Percentiles rank a stretch among this genome's conserved stretches.
Evolutionary conservation across 2,113 vertebrate species (phyloP).

Genomic region (Gobiocypris rarus): DNA sequence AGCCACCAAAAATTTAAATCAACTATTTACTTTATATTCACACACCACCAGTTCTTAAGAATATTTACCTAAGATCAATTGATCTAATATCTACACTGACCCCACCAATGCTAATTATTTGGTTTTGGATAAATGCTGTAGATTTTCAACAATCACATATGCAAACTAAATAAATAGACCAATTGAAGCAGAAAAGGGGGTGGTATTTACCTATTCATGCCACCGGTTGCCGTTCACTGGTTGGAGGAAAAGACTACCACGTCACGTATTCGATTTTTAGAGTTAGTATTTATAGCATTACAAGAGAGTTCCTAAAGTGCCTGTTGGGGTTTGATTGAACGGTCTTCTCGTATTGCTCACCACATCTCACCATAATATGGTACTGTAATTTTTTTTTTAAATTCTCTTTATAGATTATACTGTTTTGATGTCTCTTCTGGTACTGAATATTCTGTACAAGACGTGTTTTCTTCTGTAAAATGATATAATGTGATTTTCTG

Average conservation of each 20-base stretch:
- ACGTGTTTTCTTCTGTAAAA: neutral
- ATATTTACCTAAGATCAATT: neutral
- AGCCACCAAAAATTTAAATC: too few relatives aligned
- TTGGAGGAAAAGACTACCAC: neutral
- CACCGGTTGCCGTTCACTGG: neutral
- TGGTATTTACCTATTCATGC: neutral
- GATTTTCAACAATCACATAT: neutral
- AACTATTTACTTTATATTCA: neutral
- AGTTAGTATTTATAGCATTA: neutral
- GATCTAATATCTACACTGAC: neutral
- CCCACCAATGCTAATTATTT: constrained; percentile 8
- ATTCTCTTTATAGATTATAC: neutral
- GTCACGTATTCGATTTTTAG: neutral
- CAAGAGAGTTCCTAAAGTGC: neutral
- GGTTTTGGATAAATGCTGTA: neutral
- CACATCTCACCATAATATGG: constrained; percentile 7
- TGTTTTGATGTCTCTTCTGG: neutral
- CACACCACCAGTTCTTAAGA: neutral
- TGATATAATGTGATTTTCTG: neutral
- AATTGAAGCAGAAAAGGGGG: neutral
- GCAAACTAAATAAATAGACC: neutral
- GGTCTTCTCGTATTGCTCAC: neutral
- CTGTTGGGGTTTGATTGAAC: neutral
- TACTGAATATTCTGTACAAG: neutral
- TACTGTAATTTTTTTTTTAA: neutral